Percentiles rank a stretch among this genome's conserved stretches.
phyloP scores from a whole-genome alignment of 2,888 invertebrate genomes.

The Steromphala cineraria region DNA sequence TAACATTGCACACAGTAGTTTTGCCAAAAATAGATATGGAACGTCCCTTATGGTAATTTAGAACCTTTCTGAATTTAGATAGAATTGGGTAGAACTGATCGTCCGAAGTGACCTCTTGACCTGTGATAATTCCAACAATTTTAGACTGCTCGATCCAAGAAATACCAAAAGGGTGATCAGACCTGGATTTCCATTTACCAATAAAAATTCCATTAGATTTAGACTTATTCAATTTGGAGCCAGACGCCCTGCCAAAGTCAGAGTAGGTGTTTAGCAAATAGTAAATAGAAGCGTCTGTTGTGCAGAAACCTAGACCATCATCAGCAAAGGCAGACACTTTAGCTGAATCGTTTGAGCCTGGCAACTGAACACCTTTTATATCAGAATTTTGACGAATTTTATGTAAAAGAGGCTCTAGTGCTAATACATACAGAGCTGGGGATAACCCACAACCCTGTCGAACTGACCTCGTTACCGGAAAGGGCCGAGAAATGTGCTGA shows the following conservation, averaged over 20 bases:
- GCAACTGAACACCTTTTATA: conserved; percentile 10
- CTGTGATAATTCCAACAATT: conserved; percentile 37
- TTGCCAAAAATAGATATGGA: conserved; percentile 32
- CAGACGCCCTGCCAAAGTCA: conserved; percentile 10
- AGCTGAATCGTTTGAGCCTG: conserved; percentile 14
- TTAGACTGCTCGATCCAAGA: conserved; percentile 38
- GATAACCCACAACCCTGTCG: conserved; percentile 17
- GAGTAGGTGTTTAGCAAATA: neutral
- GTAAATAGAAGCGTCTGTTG: neutral
- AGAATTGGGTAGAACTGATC: neutral
- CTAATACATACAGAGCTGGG: conserved; percentile 21
- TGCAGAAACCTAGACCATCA: conserved; percentile 22
- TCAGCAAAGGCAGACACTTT: conserved; percentile 24
- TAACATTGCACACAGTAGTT: conserved; percentile 27
- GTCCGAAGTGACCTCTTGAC: conserved; percentile 27
- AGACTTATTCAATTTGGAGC: conserved; percentile 22
- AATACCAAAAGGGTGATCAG: conserved; percentile 26
- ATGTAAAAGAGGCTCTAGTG: conserved; percentile 15
- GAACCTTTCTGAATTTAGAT: neutral
- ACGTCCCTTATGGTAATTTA: neutral
- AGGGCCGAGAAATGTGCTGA: conserved; percentile 32
- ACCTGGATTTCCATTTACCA: conserved; percentile 19
- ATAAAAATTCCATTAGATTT: conserved; percentile 18
- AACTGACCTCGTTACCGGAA: conserved; percentile 18
- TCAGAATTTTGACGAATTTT: neutral